phyloP scores from a whole-genome alignment of 1,140 invertebrate genomes.

The Hirudo medicinalis region DNA sequence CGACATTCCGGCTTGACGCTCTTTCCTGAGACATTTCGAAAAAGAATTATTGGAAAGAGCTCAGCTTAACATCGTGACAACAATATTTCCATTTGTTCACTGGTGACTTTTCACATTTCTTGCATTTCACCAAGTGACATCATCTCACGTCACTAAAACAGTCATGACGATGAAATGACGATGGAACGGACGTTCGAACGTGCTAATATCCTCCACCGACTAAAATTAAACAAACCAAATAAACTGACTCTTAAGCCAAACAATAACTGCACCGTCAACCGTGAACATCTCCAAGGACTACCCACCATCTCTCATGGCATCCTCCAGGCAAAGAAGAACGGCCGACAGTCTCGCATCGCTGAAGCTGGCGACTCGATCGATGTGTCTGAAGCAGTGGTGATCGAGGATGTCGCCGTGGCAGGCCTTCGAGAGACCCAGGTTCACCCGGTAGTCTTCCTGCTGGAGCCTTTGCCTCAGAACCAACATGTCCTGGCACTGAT shows the following conservation, averaged over 20 bases:
- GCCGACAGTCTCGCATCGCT: conserved; percentile 68
- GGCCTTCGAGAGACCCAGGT: conserved; percentile 68
- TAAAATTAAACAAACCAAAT: too few relatives aligned
- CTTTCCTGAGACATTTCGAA: conserved; percentile 37
- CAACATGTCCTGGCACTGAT: conserved; percentile 67
- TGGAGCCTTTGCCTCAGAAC: conserved; percentile 71
- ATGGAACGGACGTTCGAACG: too few relatives aligned
- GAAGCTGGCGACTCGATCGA: conserved; percentile 48
- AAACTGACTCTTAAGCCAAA: too few relatives aligned
- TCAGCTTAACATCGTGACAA: too few relatives aligned
- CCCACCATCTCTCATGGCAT: conserved; percentile 55
- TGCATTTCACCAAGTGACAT: too few relatives aligned
- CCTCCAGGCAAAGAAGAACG: conserved; percentile 82
- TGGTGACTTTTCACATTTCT: too few relatives aligned
- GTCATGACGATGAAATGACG: too few relatives aligned
- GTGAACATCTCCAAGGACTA: neutral
- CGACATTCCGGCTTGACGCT: conserved; percentile 57
- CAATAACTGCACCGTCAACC: too few relatives aligned
- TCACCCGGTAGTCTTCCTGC: conserved; percentile 76
- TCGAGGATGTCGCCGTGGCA: conserved; percentile 79
- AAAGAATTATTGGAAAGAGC: neutral
- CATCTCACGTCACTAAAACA: too few relatives aligned
- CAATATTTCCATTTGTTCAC: too few relatives aligned
- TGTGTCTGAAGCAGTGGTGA: conserved; percentile 46
- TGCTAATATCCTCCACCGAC: too few relatives aligned